Evolutionary conservation across 2,888 invertebrate genomes (phyloP).

Genomic region (Plutella xylostella): DNA sequence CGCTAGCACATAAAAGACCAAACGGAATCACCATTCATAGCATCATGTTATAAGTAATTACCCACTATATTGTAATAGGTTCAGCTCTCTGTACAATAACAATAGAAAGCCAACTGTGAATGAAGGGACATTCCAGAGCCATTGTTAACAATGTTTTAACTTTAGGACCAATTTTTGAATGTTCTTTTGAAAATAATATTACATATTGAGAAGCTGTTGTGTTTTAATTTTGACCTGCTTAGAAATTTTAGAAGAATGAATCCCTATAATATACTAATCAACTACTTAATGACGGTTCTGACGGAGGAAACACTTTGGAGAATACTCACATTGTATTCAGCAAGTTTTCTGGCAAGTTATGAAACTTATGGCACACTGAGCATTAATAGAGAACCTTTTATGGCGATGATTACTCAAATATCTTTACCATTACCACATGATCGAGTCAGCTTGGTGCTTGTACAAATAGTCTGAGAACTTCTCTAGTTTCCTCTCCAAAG

Average conservation of each 20-base stretch:
- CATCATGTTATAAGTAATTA: too few species aligned
- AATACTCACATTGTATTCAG: background rate
- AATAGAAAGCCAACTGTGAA: conserved; percentile 45
- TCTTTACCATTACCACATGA: conserved; percentile 63
- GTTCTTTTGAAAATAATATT: conserved; percentile 70
- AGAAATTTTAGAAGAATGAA: conserved; percentile 1
- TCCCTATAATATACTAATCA: conserved; percentile 5
- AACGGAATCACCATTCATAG: too few species aligned
- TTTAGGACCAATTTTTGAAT: conserved; percentile 70
- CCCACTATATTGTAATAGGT: conserved; percentile 6
- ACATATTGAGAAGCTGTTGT: conserved; percentile 48
- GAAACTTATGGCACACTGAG: background rate
- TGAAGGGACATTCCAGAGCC: conserved; percentile 66
- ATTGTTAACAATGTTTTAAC: conserved; percentile 69
- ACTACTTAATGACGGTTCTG: background rate
- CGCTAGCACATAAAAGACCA: too few species aligned
- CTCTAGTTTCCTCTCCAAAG: conserved; percentile 63
- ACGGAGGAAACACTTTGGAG: conserved; percentile 50
- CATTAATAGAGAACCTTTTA: background rate
- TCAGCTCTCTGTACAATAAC: conserved; percentile 46
- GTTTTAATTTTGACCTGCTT: conserved; percentile 35
- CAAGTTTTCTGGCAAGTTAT: background rate
- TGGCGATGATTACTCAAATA: background rate
- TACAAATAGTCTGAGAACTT: conserved; percentile 61
- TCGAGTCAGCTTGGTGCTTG: conserved; percentile 70